phyloP scores from a whole-genome alignment of 2,888 invertebrate genomes.

The Ophion ventricosus region DNA sequence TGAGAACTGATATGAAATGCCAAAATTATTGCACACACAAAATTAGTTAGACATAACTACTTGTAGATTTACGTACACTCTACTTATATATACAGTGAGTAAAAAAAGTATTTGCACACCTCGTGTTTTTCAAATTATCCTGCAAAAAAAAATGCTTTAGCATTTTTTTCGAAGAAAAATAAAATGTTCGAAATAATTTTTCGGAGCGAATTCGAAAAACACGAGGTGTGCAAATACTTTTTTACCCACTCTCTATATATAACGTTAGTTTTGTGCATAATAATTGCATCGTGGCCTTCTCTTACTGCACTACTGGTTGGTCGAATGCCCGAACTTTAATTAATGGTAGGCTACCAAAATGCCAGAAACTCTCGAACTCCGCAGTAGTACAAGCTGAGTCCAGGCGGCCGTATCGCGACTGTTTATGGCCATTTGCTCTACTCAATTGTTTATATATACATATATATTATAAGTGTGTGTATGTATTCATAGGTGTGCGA shows the following conservation, averaged over 20 bases:
- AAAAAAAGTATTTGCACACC: no score
- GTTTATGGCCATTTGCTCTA: slow-evolving; percentile 4
- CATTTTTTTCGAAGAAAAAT: no score
- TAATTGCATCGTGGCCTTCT: slow-evolving; percentile 54
- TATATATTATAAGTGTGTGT: background rate
- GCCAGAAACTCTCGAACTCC: slow-evolving; percentile 46
- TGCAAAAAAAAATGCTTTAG: no score
- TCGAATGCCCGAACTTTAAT: slow-evolving; percentile 64
- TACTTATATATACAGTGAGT: no score
- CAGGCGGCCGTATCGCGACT: slow-evolving; percentile 37
- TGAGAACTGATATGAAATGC: background rate
- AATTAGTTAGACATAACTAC: no score
- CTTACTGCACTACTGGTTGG: slow-evolving; percentile 49
- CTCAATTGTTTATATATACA: background rate
- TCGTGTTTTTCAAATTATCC: no score
- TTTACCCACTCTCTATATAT: background rate
- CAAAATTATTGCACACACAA: no score
- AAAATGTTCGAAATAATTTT: no score
- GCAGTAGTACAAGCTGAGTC: slow-evolving; percentile 59
- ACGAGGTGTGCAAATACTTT: no score
- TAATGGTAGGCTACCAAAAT: slow-evolving; percentile 59
- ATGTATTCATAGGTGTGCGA: background rate
- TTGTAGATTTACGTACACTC: no score
- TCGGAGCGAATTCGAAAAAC: no score
- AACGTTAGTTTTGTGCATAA: slow-evolving; percentile 30